Conservation (phyloP, 2,113 vertebrate genomes). For the Triplophysa dalaica region DNA sequence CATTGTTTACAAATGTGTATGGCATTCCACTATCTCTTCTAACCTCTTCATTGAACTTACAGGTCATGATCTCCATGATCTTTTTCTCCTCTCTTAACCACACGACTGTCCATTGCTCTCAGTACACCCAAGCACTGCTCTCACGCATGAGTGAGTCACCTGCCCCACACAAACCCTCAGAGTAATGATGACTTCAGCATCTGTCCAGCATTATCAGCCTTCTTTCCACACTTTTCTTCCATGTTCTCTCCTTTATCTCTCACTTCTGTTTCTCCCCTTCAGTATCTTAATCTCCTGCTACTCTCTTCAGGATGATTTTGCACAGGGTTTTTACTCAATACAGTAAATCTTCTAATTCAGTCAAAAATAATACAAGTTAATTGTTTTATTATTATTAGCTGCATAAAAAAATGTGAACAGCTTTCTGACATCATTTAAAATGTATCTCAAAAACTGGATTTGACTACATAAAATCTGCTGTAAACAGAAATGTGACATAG, state of each 20-base stretch:
- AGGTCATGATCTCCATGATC: conserved; percentile 18
- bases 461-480: too few relatives aligned
- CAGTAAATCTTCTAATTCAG: background rate
- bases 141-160: conserved; percentile 13
- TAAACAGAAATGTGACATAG: background rate
- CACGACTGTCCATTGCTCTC: background rate
- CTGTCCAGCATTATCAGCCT: background rate
- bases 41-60: conserved; percentile 6
- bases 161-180: background rate
- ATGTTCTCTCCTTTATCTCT: background rate
- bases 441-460: too few relatives aligned
- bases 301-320: background rate
- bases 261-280: background rate
- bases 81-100: background rate
- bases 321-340: background rate
- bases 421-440: too few relatives aligned
- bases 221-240: background rate
- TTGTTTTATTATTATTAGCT: background rate
- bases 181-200: conserved; percentile 5
- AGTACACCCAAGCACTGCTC: background rate
- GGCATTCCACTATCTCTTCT: conserved; percentile 11
- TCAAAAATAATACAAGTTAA: background rate
- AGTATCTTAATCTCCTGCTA: background rate
- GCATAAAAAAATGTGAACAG: too few relatives aligned
- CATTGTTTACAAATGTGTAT: conserved; percentile 4